These are phyloP conservation scores for Peucedramus taeniatus DNA, from an alignment of 2,113 vertebrate genomes.

Conservation along the genomic window DNA sequence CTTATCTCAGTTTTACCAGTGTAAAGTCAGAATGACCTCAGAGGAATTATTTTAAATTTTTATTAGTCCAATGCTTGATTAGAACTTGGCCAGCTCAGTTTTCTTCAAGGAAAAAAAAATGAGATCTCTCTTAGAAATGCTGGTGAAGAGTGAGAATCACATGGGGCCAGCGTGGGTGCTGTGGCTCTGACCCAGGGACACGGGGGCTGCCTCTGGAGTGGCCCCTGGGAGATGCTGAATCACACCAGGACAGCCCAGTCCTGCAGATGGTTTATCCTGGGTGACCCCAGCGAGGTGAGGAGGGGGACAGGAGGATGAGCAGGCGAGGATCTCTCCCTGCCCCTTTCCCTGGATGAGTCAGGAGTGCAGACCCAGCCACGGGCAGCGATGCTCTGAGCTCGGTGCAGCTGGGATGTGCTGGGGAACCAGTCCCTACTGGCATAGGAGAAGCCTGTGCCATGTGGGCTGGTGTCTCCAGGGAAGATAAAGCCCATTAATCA, in stretches of 20 bases:
- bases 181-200: not conserved
- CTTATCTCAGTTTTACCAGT: constrained; percentile 18
- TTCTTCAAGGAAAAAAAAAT: not conserved
- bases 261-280: not conserved
- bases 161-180: fast-evolving
- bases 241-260: not conserved
- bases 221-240: fast-evolving
- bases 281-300: not conserved
- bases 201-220: not conserved
- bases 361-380: fast-evolving
- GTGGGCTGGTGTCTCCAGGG: not conserved
- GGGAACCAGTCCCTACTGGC: not conserved
- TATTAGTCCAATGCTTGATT: not conserved
- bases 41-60: constrained; percentile 34
- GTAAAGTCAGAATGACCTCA: not conserved
- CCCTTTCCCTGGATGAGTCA: not conserved
- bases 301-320: not conserved
- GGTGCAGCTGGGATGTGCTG: not conserved
- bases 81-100: not conserved
- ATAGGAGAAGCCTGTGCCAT: not conserved
- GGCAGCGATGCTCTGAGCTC: not conserved
- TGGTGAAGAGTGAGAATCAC: not conserved
- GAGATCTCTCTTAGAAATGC: not conserved
- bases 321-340: not conserved
- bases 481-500: not conserved